A percentile compares a stretch with the other conserved stretches of the same genome.
These are phyloP conservation scores for Daboia siamensis DNA, from an alignment of 2,113 vertebrate species.

Conservation along the genomic window DNA sequence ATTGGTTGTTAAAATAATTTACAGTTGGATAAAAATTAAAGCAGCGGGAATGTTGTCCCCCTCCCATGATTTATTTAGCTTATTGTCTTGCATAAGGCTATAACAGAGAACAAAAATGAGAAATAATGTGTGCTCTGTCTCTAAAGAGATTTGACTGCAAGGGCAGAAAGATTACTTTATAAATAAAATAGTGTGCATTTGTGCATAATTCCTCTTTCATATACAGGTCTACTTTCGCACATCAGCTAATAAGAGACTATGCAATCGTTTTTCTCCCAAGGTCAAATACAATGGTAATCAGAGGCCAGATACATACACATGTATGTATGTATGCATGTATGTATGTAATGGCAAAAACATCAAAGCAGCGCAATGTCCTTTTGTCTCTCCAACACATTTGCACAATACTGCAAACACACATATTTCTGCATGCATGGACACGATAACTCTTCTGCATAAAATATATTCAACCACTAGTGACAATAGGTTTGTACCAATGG, in stretches of 20 bases:
- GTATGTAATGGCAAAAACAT: background rate
- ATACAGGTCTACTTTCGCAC: background rate
- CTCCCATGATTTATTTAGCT: background rate
- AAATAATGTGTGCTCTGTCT: background rate
- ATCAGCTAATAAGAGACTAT: background rate
- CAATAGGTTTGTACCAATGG: background rate
- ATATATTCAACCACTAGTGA: background rate
- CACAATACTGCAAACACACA: background rate
- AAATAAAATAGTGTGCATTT: background rate
- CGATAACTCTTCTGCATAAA: background rate
- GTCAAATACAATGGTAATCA: background rate
- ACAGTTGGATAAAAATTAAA: conserved; percentile 43
- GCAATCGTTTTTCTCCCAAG: background rate
- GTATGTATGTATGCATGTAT: background rate
- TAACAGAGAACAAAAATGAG: conserved; percentile 14
- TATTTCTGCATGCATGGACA: background rate
- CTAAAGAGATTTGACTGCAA: background rate
- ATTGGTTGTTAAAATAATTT: conserved; percentile 54
- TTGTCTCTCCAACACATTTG: background rate
- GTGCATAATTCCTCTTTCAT: background rate
- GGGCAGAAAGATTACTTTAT: background rate
- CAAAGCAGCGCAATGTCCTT: background rate
- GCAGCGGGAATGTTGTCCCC: conserved; percentile 38
- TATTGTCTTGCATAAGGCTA: conserved; percentile 5
- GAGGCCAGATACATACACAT: background rate